Evolutionary conservation across 1,140 invertebrate genomes (phyloP), one percentile per base, ranked within the genome.

Genomic region (Diabrotica virgifera): DNA sequence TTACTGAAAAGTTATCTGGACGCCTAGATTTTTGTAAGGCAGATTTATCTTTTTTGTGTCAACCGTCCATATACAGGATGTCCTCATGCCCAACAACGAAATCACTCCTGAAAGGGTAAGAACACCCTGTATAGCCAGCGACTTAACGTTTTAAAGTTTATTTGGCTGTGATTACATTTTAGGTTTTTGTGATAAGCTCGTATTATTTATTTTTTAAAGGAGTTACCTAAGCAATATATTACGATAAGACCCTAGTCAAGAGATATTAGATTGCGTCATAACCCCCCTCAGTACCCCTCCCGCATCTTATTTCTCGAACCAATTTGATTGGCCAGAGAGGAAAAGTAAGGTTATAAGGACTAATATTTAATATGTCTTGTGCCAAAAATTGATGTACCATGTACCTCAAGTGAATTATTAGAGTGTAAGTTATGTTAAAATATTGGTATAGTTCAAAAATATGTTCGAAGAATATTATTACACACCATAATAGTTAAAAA

Each of bases 191-290:
- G 67, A 71, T 71, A 71, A 66, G 65, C 64, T 66, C 66, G 63
- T 71, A 70, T 70, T 66, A 62, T 66, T 68, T 69, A 55, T 55
- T 66, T 68, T 65, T 68, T 66, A 63, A 72, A 69, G 70, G 65
- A 74, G 72, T 74, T 72, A 72, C 72, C 69, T 65, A 70, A 71
- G 67, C 71, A 70, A 64, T 58, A 70, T 68, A 67, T 50, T 59
- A 60, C 62, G 65, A 65, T 60, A 64, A 63, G 62, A 63, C 37
- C 58, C 69, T 70, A 70, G 64, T 66, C 68, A 66, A 69, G 63
- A 64, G 65, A 57, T 59, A 65, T 52, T 65, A 63, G 35, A 6
- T 57, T 57, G 55, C 55, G 55, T 36, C 55, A 7, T 36, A 24
- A 36, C 55, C 55, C 7, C 7, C 52, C 52, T 12, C 62, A 36